Evolutionary conservation across 2,888 invertebrate genomes (phyloP).

Genomic region (Eristalis arbustorum): DNA sequence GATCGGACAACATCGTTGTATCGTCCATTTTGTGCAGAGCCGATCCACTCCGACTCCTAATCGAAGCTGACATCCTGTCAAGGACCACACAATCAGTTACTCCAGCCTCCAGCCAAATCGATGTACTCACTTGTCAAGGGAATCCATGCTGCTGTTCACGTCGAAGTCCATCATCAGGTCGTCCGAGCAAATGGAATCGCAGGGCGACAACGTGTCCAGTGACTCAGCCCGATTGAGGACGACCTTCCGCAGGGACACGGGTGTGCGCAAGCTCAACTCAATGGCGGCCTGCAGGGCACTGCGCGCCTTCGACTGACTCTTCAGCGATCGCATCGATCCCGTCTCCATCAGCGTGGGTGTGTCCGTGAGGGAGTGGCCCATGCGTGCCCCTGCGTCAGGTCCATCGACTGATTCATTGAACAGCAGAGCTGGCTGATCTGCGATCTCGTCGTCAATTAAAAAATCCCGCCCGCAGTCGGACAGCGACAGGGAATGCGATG

Average conservation of each 20-base stretch:
- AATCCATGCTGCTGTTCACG: conserved; percentile 80
- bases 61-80: conserved; percentile 75
- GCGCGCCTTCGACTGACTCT: conserved; percentile 76
- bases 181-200: conserved; percentile 91
- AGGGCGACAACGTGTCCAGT: conserved; percentile 90
- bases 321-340: conserved; percentile 77
- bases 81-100: neutral
- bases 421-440: conserved; percentile 92
- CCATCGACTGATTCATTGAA: conserved; percentile 83
- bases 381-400: conserved; percentile 76
- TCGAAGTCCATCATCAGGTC: conserved; percentile 94
- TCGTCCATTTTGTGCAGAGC: conserved; percentile 82
- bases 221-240: conserved; percentile 85
- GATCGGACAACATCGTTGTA: conserved; percentile 79
- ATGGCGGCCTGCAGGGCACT: conserved; percentile 79
- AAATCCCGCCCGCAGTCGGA: conserved; percentile 89
- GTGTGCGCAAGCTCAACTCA: conserved; percentile 79
- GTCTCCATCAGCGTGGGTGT: conserved; percentile 79
- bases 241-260: conserved; percentile 77
- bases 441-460: conserved; percentile 93
- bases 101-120: neutral
- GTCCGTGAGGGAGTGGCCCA: conserved; percentile 81
- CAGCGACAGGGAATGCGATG: conserved; percentile 89
- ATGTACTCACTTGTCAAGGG: conserved; percentile 78
- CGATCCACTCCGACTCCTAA: conserved; percentile 79